phyloP scores from a whole-genome alignment of 2,797 vertebrate species.

The Notolepis coatsorum region DNA sequence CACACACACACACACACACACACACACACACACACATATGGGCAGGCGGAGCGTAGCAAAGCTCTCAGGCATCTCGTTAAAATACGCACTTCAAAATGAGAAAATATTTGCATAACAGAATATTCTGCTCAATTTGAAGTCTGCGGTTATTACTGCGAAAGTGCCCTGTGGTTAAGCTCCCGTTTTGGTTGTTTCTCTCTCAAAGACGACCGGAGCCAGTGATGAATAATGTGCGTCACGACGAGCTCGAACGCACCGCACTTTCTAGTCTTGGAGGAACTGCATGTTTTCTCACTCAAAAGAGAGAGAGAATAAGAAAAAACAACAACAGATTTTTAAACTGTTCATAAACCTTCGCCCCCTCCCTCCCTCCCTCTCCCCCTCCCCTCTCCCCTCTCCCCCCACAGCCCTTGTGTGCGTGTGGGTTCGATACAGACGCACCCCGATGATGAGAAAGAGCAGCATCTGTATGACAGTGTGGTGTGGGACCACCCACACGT shows the following conservation, averaged over 20 bases:
- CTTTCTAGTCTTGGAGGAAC: slow-evolving; percentile 15
- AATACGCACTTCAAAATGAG: slow-evolving; percentile 26
- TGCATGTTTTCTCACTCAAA: slow-evolving; percentile 16
- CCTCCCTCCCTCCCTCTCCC: slow-evolving; percentile 17
- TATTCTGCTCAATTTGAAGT: slow-evolving; percentile 50
- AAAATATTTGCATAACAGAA: slow-evolving; percentile 55
- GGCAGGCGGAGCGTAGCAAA: slow-evolving; percentile 14
- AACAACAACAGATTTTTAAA: slow-evolving; percentile 37
- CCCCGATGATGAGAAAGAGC: slow-evolving; percentile 42
- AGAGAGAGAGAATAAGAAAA: slow-evolving; percentile 6
- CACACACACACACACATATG: background rate
- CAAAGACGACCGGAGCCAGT: slow-evolving; percentile 21
- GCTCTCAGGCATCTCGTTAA: slow-evolving; percentile 43
- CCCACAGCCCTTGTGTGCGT: slow-evolving; percentile 21
- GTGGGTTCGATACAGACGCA: slow-evolving; percentile 18
- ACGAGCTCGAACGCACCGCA: slow-evolving; percentile 20
- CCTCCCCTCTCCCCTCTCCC: background rate
- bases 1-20: background rate
- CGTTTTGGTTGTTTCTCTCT: slow-evolving; percentile 33
- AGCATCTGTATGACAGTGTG: slow-evolving; percentile 21
- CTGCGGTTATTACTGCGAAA: slow-evolving; percentile 30
- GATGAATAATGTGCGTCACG: slow-evolving; percentile 31
- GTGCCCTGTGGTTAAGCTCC: slow-evolving; percentile 12
- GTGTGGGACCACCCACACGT: slow-evolving; percentile 60
- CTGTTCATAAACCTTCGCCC: slow-evolving; percentile 31